Conservation (phyloP, 1,140 invertebrate species). For the Phortica variegata region DNA sequence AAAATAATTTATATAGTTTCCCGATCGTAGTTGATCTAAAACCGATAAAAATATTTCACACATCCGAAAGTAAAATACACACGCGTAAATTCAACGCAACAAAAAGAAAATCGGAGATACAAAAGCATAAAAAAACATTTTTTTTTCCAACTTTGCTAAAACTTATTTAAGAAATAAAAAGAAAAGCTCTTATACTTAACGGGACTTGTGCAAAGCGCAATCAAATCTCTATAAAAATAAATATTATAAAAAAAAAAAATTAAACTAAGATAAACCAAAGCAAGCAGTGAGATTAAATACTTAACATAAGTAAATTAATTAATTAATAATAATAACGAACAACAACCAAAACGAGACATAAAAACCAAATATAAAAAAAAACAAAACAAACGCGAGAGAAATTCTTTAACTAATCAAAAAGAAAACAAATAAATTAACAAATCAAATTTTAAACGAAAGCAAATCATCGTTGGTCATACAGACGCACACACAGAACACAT, state of each 20-base stretch:
- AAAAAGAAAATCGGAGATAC: constrained; percentile 4
- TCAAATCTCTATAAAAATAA: constrained; percentile 28
- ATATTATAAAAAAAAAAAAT: constrained; percentile 15
- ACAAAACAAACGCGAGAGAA: constrained; percentile 1
- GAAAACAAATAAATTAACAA: background rate
- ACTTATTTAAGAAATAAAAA: constrained; percentile 8
- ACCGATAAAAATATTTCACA: constrained; percentile 22
- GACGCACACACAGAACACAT: too few relatives aligned
- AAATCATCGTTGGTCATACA: too few relatives aligned
- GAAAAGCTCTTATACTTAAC: constrained; percentile 22
- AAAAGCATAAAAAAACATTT: constrained; percentile 1
- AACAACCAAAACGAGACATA: constrained; percentile 1
- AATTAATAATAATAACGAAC: constrained; percentile 1
- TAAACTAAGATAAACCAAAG: constrained; percentile 17
- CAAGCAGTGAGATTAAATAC: constrained; percentile 54
- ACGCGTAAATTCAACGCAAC: background rate
- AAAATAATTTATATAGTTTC: constrained; percentile 40
- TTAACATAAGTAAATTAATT: constrained; percentile 28
- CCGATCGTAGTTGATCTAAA: constrained; percentile 55
- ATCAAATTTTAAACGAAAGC: constrained; percentile 19
- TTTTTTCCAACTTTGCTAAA: background rate
- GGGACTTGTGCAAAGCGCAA: constrained; percentile 56
- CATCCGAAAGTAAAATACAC: constrained; percentile 3
- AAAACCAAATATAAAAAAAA: constrained; percentile 9
- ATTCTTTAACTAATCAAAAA: constrained; percentile 4